Evolutionary conservation across 2,888 invertebrate genomes (phyloP).

Genomic region (Tachina fera): DNA sequence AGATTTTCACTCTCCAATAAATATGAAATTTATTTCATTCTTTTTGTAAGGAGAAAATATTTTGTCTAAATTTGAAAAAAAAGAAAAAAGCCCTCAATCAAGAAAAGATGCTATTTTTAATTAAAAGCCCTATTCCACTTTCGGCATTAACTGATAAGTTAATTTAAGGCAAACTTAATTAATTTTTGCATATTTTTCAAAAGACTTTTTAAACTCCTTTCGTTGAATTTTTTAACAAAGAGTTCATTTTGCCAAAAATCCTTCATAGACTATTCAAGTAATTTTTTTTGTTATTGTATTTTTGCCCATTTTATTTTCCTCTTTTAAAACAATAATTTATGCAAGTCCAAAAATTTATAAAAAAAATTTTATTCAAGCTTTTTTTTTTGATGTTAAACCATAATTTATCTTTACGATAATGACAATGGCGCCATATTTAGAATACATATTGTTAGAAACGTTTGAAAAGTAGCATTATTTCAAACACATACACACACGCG

Average conservation of each 20-base stretch:
- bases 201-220: neutral
- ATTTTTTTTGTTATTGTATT: neutral
- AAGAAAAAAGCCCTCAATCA: too few relatives aligned
- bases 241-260: slow-evolving; percentile 56
- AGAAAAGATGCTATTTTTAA: too few relatives aligned
- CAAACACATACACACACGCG: neutral
- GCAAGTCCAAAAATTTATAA: slow-evolving; percentile 50
- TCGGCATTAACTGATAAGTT: too few relatives aligned
- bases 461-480: slow-evolving; percentile 49
- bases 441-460: slow-evolving; percentile 55
- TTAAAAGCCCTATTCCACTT: too few relatives aligned
- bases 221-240: slow-evolving; percentile 42
- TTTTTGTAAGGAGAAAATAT: too few relatives aligned
- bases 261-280: slow-evolving; percentile 35
- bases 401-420: slow-evolving; percentile 71
- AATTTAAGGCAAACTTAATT: too few relatives aligned
- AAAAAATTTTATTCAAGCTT: slow-evolving; percentile 60
- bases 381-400: slow-evolving; percentile 69
- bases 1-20: too few relatives aligned
- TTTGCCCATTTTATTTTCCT: neutral
- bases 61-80: too few relatives aligned
- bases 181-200: neutral
- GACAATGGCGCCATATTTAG: slow-evolving; percentile 71
- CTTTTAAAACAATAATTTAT: slow-evolving; percentile 61
- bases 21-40: too few relatives aligned